Percentiles rank a stretch among this genome's conserved stretches.
These are phyloP conservation scores for Rutpela maculata DNA, from an alignment of 2,888 invertebrate species.

Conservation along the genomic window DNA sequence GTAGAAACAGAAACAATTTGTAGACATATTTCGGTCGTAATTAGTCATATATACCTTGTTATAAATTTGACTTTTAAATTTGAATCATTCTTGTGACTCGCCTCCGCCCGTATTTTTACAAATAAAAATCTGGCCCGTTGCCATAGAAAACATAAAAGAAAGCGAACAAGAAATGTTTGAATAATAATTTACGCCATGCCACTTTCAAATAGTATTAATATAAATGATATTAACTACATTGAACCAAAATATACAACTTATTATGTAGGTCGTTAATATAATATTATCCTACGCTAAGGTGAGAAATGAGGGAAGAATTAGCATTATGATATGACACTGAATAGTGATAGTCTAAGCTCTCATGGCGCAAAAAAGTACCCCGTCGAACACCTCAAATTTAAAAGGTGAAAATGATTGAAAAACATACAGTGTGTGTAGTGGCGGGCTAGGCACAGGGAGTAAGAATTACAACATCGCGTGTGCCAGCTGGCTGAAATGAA, in stretches of 20 bases:
- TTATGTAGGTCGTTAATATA: background rate
- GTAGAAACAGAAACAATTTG: background rate
- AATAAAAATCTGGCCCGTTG: constrained; percentile 9
- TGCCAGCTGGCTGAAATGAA: too few species aligned
- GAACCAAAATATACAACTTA: background rate
- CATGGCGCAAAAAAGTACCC: too few species aligned
- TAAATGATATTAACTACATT: background rate
- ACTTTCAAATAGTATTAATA: background rate
- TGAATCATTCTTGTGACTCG: constrained; percentile 27
- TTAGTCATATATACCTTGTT: constrained; percentile 22
- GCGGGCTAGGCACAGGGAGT: too few species aligned
- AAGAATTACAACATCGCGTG: too few species aligned
- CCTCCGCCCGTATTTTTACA: background rate
- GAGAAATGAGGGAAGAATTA: background rate
- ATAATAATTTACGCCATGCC: background rate
- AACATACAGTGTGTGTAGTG: too few species aligned
- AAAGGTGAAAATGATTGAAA: too few species aligned
- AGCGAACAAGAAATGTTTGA: constrained; percentile 21
- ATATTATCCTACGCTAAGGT: background rate
- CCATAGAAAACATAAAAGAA: constrained; percentile 29
- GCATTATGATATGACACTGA: background rate
- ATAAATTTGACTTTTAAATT: constrained; percentile 19
- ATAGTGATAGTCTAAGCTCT: too few species aligned
- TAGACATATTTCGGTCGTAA: constrained; percentile 3
- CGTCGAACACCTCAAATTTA: too few species aligned